Percentiles rank a stretch among this genome's conserved stretches.
Evolutionary conservation across 2,113 vertebrate species (phyloP).

Genomic region (Catharus fuscescens): DNA sequence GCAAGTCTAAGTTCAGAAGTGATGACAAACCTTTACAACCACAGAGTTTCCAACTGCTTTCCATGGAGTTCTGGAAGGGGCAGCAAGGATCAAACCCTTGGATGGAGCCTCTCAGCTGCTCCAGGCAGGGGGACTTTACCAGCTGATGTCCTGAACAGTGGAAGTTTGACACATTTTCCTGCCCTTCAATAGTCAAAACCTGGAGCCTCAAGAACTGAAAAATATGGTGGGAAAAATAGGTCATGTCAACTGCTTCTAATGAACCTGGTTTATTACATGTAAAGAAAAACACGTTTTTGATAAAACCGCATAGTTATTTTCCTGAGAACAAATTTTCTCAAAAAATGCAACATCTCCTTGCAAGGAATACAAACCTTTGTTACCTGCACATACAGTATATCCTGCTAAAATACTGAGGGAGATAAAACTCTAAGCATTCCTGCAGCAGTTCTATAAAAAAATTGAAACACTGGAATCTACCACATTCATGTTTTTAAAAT

Average conservation of each 20-base stretch:
- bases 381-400: not conserved
- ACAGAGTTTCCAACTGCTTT: not conserved
- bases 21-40: not conserved
- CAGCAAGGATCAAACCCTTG: not conserved
- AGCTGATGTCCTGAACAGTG: not conserved
- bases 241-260: not conserved
- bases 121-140: not conserved
- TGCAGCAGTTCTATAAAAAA: not conserved
- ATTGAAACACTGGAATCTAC: not conserved
- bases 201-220: not conserved
- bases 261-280: not conserved
- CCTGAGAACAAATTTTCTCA: not conserved
- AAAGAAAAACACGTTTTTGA: not conserved
- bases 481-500: not conserved
- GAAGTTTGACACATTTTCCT: not conserved
- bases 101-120: not conserved
- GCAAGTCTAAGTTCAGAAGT: not conserved
- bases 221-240: not conserved
- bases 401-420: not conserved
- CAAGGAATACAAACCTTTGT: not conserved
- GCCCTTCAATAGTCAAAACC: not conserved
- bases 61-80: not conserved
- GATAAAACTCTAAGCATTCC: not conserved
- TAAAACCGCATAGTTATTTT: not conserved
- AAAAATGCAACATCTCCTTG: slow-evolving; percentile 3